Percentiles rank a stretch among this genome's conserved stretches.
These are phyloP conservation scores for Calvadosia cruxmelitensis DNA, from an alignment of 30 jellyfish, hydroid and myxozoan species.

Conservation along the genomic window DNA sequence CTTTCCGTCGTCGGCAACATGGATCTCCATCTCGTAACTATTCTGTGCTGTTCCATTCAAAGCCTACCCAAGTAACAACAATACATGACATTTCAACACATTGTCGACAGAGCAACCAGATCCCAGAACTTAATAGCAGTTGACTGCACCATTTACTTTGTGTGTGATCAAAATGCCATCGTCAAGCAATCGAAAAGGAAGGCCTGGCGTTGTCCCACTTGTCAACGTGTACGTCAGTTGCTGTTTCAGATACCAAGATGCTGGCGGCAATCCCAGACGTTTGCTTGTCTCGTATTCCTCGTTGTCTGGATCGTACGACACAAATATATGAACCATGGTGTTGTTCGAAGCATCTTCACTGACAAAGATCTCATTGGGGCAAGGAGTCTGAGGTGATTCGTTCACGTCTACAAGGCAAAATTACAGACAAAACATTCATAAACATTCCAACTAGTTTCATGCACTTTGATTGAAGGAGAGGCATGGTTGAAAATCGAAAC, in stretches of 20 bases:
- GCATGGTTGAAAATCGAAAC: too few species aligned
- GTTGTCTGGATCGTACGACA: slow-evolving; percentile 44
- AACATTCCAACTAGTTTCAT: too few species aligned
- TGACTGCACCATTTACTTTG: too few species aligned
- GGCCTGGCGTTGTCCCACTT: background rate
- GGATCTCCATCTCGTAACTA: slow-evolving; percentile 4
- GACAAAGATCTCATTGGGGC: slow-evolving; percentile 18
- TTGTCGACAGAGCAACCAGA: too few species aligned
- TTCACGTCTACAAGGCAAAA: slow-evolving; percentile 38
- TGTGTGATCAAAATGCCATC: slow-evolving; percentile 15
- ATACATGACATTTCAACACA: too few species aligned
- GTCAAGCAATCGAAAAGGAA: slow-evolving; percentile 30
- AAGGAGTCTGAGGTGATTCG: slow-evolving; percentile 32
- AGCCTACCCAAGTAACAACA: slow-evolving; percentile 4
- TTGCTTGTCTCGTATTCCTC: slow-evolving; percentile 24
- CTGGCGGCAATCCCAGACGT: slow-evolving; percentile 11
- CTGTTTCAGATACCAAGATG: slow-evolving; percentile 12
- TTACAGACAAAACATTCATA: too few species aligned
- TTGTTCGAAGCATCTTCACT: slow-evolving; percentile 38
- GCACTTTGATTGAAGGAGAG: too few species aligned
- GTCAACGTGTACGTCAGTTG: slow-evolving; percentile 3
- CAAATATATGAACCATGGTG: slow-evolving; percentile 25
- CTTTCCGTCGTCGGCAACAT: slow-evolving; percentile 49
- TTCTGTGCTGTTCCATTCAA: slow-evolving; percentile 14
- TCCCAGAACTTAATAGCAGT: too few species aligned